Evolutionary conservation across 2,113 vertebrate species (phyloP), one percentile per base, ranked within the genome.

Genomic region (Cathartes aura): DNA sequence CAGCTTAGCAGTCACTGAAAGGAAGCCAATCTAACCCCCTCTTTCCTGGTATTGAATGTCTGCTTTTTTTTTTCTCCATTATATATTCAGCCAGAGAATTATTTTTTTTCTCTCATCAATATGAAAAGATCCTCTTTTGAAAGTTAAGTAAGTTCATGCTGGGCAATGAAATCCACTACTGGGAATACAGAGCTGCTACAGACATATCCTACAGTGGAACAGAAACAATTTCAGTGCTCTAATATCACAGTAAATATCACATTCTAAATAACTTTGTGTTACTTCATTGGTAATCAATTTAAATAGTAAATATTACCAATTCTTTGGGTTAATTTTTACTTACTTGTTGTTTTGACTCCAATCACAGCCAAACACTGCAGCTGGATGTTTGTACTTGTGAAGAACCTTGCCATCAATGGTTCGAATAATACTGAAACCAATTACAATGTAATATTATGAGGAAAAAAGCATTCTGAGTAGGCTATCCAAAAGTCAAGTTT

Each of bases 271-370:
- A 48, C 8, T n/a, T 55, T 21, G 7, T 50, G 24, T 48, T 88
- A 88, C 26, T 53, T 63, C 86, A 52, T 27, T 21, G 11, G 9
- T 26, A 74, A 82, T 38, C 71, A n/a, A 82, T 79, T 90, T 75
- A 50, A 73, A 84, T 20, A 68, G 29, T 17, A 96, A 80, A 60
- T 52, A 43, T 19, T 38, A 60, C 62, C 27, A 74, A 13, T 86
- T 87, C 34, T 70, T 90, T 56, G 23, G 13, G 10, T 66, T 47
- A 59, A 59, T 74, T 60, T 80, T 82, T 59, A 98, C 99, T 98
- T 97, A 99, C 99, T 99, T 99, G 98, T 99, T 99, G 93, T 99
- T 99, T 96, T 99, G 99, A 96, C 99, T 99, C 99, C 99, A 99
- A 36, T 99, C 99, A 97, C 99, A 99, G 38, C 99, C 99, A 89